Evolutionary conservation across 2,113 vertebrate species (phyloP).

Genomic region (Sphaerodactylus townsendi): DNA sequence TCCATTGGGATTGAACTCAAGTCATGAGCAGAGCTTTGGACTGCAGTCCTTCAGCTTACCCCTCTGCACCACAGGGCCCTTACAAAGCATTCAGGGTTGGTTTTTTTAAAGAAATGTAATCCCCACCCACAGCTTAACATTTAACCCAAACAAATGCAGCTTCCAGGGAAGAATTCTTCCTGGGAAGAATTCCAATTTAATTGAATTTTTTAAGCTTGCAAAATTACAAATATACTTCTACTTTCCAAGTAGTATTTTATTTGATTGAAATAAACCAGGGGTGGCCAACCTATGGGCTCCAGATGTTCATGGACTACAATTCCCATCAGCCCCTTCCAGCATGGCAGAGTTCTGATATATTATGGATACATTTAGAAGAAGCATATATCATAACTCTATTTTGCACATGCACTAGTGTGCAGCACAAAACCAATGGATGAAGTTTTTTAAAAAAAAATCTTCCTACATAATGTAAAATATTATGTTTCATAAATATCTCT

Average conservation of each 20-base stretch:
- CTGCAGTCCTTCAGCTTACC: no score
- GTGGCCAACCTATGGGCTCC: no score
- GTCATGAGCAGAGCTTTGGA: no score
- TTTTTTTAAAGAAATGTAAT: not conserved
- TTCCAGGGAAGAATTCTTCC: slow-evolving; percentile 3
- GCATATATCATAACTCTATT: slow-evolving; percentile 42
- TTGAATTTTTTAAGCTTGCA: slow-evolving; percentile 25
- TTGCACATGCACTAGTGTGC: slow-evolving; percentile 41
- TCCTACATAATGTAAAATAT: not conserved
- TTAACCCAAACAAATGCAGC: slow-evolving; percentile 23
- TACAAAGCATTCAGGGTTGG: not conserved
- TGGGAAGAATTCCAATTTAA: slow-evolving; percentile 9
- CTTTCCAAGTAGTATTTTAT: not conserved
- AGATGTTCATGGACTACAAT: no score
- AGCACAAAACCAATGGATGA: slow-evolving; percentile 38
- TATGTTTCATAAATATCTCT: not conserved
- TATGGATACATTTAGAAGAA: slow-evolving; percentile 49
- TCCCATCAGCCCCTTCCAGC: no score
- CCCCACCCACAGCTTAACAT: not conserved
- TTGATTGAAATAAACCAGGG: no score
- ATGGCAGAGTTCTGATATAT: not conserved
- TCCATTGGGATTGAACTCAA: no score
- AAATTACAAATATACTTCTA: slow-evolving; percentile 17
- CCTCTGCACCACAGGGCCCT: no score
- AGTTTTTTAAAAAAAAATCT: slow-evolving; percentile 31